A percentile compares a stretch with the other conserved stretches of the same genome.
These are phyloP conservation scores for Mormyrus proboscirostris DNA, from an alignment of 2,797 vertebrate species.

Conservation along the genomic window DNA sequence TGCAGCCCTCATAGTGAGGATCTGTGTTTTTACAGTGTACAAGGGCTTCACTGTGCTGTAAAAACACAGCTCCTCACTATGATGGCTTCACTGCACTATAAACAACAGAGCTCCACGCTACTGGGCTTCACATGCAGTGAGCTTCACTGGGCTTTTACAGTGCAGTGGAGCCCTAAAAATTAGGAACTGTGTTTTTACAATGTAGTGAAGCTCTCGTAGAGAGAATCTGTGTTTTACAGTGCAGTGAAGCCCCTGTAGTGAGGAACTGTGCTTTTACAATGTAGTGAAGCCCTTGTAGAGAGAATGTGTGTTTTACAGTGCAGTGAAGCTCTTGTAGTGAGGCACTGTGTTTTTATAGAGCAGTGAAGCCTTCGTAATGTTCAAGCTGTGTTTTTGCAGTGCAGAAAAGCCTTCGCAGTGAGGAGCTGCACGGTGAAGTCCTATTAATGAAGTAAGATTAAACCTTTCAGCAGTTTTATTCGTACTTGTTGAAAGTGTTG, in stretches of 20 bases:
- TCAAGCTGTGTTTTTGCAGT: not conserved
- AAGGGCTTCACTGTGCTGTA: too few species aligned
- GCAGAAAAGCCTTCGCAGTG: not conserved
- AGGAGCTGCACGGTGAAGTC: not conserved
- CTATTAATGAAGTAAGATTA: not conserved
- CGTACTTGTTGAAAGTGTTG: not conserved
- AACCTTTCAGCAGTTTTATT: not conserved
- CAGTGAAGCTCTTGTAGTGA: too few species aligned
- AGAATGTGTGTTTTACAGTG: too few species aligned
- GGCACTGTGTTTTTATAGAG: too few species aligned
- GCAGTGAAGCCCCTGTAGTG: not conserved
- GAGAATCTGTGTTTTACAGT: not conserved
- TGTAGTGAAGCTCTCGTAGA: not conserved
- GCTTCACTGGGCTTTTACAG: not conserved
- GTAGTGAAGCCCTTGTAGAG: not conserved
- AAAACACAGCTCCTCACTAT: too few species aligned
- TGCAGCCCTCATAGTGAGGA: not conserved
- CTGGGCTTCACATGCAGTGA: too few species aligned
- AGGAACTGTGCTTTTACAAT: not conserved
- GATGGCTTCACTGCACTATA: too few species aligned
- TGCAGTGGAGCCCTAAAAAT: too few species aligned
- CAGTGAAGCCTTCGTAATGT: too few species aligned
- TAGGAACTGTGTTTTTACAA: not conserved
- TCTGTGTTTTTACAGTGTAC: not conserved
- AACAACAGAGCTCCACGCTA: too few species aligned